phyloP scores from a whole-genome alignment of 2,113 vertebrate species.

The Ophiodon elongatus region DNA sequence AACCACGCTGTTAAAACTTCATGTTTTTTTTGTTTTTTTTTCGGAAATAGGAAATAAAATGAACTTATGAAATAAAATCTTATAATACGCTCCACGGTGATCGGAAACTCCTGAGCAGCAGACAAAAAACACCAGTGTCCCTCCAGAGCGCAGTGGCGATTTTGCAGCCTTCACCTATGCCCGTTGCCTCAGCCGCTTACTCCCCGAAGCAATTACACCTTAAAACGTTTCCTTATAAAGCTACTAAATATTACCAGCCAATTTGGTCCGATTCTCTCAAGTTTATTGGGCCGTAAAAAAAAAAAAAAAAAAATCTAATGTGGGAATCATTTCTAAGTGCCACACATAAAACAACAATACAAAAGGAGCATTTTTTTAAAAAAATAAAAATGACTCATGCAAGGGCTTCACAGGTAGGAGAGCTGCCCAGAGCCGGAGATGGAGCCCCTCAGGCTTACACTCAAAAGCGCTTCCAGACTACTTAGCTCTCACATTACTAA shows the following conservation, averaged over 20 bases:
- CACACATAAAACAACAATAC: constrained; percentile 78
- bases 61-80: constrained; percentile 76
- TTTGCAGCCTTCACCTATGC: constrained; percentile 73
- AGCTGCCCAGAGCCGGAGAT: constrained; percentile 69
- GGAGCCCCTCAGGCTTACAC: constrained; percentile 62
- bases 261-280: constrained; percentile 79
- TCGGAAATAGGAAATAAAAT: constrained; percentile 83
- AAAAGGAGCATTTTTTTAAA: constrained; percentile 65
- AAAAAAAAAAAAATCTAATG: constrained; percentile 65
- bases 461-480: constrained; percentile 61
- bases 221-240: constrained; percentile 83
- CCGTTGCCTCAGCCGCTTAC: constrained; percentile 50
- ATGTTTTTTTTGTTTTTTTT: constrained; percentile 47
- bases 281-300: constrained; percentile 80
- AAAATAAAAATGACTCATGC: constrained; percentile 63
- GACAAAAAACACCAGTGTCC: constrained; percentile 77
- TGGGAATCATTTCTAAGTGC: constrained; percentile 80
- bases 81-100: constrained; percentile 68
- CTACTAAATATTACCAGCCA: constrained; percentile 79
- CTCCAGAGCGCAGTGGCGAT: constrained; percentile 38
- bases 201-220: constrained; percentile 76
- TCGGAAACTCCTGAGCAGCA: constrained; percentile 66
- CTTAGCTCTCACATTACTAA: constrained; percentile 70
- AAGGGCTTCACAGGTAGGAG: constrained; percentile 71
- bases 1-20: constrained; percentile 78